A percentile compares a stretch with the other conserved stretches of the same genome.
Conservation (phyloP, 30 jellyfish, hydroid and myxozoan species). For the Sanderia malayensis region DNA sequence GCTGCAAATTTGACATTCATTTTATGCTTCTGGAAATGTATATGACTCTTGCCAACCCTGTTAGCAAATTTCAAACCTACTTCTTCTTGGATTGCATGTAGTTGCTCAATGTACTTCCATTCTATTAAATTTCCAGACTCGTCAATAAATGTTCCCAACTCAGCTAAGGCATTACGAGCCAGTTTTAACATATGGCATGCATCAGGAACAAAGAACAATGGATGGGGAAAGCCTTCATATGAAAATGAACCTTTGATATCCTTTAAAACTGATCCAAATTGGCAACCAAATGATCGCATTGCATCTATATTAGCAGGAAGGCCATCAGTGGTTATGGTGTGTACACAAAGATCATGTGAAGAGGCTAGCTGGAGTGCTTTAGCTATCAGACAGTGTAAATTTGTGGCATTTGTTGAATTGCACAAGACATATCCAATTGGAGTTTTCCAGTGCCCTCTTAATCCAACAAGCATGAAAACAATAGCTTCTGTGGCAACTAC, state of each 20-base stretch:
- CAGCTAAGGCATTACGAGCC: conserved; percentile 63
- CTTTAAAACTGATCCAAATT: not conserved
- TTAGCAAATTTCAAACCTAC: conserved; percentile 36
- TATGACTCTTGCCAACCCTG: conserved; percentile 24
- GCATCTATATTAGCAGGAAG: too few relatives aligned
- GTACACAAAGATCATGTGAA: too few relatives aligned
- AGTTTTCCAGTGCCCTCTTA: conserved; percentile 44
- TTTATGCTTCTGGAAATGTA: not conserved
- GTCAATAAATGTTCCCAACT: not conserved
- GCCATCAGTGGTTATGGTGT: too few relatives aligned
- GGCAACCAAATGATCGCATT: not conserved
- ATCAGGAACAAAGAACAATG: conserved; percentile 6
- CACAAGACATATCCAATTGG: conserved; percentile 36
- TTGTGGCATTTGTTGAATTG: too few relatives aligned
- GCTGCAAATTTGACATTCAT: conserved; percentile 58
- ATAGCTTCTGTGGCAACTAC: conserved; percentile 29
- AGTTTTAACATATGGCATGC: conserved; percentile 63
- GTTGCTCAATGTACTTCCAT: conserved; percentile 28
- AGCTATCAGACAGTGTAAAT: too few relatives aligned
- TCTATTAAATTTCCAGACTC: conserved; percentile 6
- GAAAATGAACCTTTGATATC: conserved; percentile 1
- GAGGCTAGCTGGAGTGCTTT: too few relatives aligned
- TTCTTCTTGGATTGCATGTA: conserved; percentile 12
- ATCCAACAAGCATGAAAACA: conserved; percentile 24
- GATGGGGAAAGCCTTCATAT: not conserved